Percentiles rank a stretch among this genome's conserved stretches.
Evolutionary conservation across 2,888 invertebrate species (phyloP).

Genomic region (Parasteatoda lunata): DNA sequence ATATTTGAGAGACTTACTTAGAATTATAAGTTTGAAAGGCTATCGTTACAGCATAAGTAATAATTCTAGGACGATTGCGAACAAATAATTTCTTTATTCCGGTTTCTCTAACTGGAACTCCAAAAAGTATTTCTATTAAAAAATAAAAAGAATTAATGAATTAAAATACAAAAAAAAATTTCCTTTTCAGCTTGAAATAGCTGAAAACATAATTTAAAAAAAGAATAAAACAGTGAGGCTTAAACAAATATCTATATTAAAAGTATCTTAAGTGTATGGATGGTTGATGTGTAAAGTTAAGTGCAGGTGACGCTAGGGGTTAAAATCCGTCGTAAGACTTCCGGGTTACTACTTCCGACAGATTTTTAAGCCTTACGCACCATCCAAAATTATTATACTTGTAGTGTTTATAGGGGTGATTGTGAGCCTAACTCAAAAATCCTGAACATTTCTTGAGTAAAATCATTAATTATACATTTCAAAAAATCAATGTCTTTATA

Average conservation of each 20-base stretch:
- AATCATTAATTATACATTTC: too few species aligned
- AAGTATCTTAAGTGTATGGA: too few species aligned
- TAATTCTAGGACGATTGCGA: slow-evolving; percentile 86
- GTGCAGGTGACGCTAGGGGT: too few species aligned
- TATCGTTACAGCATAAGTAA: slow-evolving; percentile 92
- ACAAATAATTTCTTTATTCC: slow-evolving; percentile 92
- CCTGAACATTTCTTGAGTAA: too few species aligned
- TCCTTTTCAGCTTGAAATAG: background rate
- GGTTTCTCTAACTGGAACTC: slow-evolving; percentile 90
- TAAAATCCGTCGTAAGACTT: too few species aligned
- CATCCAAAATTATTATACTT: too few species aligned
- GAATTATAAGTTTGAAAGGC: slow-evolving; percentile 86
- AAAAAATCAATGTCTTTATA: too few species aligned
- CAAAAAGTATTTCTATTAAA: slow-evolving; percentile 93
- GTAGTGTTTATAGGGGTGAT: too few species aligned
- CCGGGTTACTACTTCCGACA: too few species aligned
- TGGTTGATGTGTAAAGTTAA: too few species aligned
- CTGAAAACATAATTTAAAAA: background rate
- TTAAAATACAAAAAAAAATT: background rate
- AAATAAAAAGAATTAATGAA: background rate
- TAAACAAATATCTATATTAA: background rate
- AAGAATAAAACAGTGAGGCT: background rate
- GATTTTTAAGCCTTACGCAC: too few species aligned
- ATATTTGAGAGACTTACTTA: slow-evolving; percentile 77
- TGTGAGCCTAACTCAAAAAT: too few species aligned